These are phyloP conservation scores for Blastobasis adustella DNA, from an alignment of 2,888 invertebrate species.

Conservation along the genomic window DNA sequence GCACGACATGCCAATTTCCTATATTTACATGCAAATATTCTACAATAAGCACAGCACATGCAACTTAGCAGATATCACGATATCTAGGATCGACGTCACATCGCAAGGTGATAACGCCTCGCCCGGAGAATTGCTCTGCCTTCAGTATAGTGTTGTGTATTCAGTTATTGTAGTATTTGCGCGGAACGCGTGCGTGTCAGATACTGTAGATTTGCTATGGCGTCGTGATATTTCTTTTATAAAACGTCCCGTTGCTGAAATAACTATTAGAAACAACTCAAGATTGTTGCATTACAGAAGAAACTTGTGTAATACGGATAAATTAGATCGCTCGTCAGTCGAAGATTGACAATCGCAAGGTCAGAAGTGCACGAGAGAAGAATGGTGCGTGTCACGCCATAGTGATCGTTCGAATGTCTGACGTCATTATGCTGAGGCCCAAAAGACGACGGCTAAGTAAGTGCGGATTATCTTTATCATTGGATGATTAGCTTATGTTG, in stretches of 20 bases:
- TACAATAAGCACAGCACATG: conserved; percentile 5
- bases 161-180: conserved; percentile 16
- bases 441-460: background rate
- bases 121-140: conserved; percentile 3
- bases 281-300: no score
- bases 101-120: conserved; percentile 32
- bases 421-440: conserved; percentile 1
- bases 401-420: background rate
- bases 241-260: no score
- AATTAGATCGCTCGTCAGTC: no score
- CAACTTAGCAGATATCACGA: conserved; percentile 24
- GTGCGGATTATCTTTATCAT: background rate
- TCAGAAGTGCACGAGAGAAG: no score
- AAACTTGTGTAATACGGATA: no score
- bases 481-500: background rate
- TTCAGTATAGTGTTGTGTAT: conserved; percentile 19
- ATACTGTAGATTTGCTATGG: no score
- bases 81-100: conserved; percentile 45
- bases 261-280: no score
- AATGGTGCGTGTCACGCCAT: no score
- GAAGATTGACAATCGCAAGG: no score
- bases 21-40: no score
- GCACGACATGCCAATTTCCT: no score
- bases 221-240: no score
- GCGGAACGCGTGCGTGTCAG: background rate